Conservation (phyloP, 2,888 invertebrate genomes). For the Helleia helle region DNA sequence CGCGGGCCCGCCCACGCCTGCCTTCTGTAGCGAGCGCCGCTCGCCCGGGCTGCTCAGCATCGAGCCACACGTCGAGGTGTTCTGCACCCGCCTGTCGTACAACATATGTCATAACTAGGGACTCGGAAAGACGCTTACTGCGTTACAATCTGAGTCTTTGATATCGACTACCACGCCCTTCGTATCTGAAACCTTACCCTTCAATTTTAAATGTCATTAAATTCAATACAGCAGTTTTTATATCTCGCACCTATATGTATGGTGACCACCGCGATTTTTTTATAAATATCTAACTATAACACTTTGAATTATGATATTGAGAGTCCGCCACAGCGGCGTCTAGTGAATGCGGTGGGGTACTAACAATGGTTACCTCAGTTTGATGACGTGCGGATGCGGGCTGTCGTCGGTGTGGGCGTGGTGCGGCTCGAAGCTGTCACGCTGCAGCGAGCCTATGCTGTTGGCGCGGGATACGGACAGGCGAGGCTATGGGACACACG, state of each 20-base stretch:
- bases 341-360: not conserved
- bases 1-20: slow-evolving; percentile 38
- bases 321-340: too few relatives aligned
- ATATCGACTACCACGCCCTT: too few relatives aligned
- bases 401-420: slow-evolving; percentile 35
- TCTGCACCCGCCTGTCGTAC: slow-evolving; percentile 44
- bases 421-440: slow-evolving; percentile 35
- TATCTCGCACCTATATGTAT: too few relatives aligned
- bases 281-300: too few relatives aligned
- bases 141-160: too few relatives aligned
- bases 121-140: too few relatives aligned
- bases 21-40: slow-evolving; percentile 71
- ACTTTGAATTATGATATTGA: too few relatives aligned
- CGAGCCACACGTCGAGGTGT: slow-evolving; percentile 16
- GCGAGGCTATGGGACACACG: slow-evolving; percentile 35
- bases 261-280: too few relatives aligned
- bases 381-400: slow-evolving; percentile 46
- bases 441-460: slow-evolving; percentile 34
- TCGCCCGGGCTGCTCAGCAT: slow-evolving; percentile 15
- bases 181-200: too few relatives aligned
- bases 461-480: slow-evolving; percentile 42
- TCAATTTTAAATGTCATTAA: too few relatives aligned
- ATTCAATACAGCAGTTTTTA: too few relatives aligned
- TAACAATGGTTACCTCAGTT: slow-evolving; percentile 39
- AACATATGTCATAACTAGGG: not conserved